phyloP scores from a whole-genome alignment of 2,113 vertebrate genomes.

The Odobenus rosmarus region DNA sequence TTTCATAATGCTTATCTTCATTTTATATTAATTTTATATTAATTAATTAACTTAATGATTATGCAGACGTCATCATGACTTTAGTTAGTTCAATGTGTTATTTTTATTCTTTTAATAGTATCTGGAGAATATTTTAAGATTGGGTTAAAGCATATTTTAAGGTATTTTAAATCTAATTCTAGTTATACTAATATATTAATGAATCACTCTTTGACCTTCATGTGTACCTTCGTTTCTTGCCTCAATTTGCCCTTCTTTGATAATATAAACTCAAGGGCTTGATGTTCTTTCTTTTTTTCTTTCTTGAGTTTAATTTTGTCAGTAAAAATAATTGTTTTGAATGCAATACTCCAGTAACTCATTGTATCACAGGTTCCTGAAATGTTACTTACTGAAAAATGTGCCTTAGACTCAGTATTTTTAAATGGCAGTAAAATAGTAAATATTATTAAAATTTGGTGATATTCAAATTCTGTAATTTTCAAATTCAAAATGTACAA shows the following conservation, averaged over 20 bases:
- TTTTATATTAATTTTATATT: too few species aligned
- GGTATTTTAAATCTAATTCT: conserved; percentile 21
- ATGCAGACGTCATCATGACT: not conserved
- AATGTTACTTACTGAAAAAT: not conserved
- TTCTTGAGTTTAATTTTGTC: conserved; percentile 21
- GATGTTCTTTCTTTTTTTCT: not conserved
- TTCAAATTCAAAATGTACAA: conserved; percentile 13
- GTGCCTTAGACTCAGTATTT: not conserved
- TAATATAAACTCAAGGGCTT: not conserved
- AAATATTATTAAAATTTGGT: not conserved
- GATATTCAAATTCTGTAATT: conserved; percentile 7
- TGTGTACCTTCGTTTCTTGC: not conserved
- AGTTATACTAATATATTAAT: not conserved
- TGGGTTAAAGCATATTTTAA: not conserved
- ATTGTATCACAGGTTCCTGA: not conserved
- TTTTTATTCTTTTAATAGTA: conserved; percentile 17
- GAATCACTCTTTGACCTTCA: not conserved
- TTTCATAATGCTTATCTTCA: not conserved
- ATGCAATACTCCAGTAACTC: not conserved
- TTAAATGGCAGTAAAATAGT: not conserved
- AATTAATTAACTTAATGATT: not conserved
- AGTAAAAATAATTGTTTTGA: conserved; percentile 16
- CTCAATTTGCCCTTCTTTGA: not conserved
- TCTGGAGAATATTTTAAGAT: not conserved
- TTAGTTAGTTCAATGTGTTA: conserved; percentile 10